phyloP scores from a whole-genome alignment of 1,140 invertebrate species.

The Portunus trituberculatus region DNA sequence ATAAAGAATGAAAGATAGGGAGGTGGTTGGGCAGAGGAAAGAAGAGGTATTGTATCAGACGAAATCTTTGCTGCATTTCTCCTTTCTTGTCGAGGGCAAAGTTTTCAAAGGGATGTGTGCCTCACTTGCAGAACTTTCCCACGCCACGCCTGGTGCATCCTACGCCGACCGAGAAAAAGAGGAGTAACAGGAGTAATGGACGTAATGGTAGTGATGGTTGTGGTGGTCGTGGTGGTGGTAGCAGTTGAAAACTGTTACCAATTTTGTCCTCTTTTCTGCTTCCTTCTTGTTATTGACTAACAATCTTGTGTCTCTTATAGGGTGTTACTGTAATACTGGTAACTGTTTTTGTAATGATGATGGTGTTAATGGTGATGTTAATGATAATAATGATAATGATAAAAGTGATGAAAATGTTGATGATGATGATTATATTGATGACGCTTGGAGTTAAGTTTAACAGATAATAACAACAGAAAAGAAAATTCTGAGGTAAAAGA shows the following conservation, averaged over 20 bases:
- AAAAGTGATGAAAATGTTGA: no score
- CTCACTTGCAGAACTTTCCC: neutral
- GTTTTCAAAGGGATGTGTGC: conserved; percentile 45
- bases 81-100: conserved; percentile 33
- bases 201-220: no score
- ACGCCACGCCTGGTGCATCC: neutral
- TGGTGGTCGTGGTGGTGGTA: no score
- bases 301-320: no score
- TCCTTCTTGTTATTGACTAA: no score
- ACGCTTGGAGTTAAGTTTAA: neutral
- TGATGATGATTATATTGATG: neutral
- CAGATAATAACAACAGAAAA: neutral
- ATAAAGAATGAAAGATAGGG: neutral
- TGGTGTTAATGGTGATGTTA: neutral
- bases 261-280: neutral
- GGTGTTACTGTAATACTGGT: no score
- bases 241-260: no score
- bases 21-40: neutral
- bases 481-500: neutral
- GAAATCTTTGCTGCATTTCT: conserved; percentile 64
- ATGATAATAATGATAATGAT: neutral
- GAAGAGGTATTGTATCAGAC: neutral
- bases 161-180: neutral
- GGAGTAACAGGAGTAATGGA: no score
- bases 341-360: no score